Percentiles rank a stretch among this genome's conserved stretches.
Evolutionary conservation across 1,140 invertebrate species (phyloP).

Genomic region (Radopholus similis): DNA sequence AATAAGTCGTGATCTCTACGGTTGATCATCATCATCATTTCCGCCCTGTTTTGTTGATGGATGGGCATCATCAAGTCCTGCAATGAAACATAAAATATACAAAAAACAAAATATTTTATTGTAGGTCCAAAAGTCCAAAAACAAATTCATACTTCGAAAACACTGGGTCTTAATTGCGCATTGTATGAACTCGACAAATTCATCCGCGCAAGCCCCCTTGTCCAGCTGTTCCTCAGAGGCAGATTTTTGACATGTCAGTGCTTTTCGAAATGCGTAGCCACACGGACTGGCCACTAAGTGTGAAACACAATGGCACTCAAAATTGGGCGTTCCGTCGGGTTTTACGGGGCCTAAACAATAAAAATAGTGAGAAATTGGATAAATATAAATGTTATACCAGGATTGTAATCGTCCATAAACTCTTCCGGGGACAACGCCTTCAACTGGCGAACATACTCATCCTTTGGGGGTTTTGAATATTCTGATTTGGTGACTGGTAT

Average conservation of each 20-base stretch:
- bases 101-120: background rate
- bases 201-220: conserved; percentile 50
- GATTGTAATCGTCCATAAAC: conserved; percentile 46
- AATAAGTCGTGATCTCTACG: too few relatives aligned
- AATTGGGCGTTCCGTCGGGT: conserved; percentile 52
- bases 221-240: conserved; percentile 41
- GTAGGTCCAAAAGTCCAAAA: background rate
- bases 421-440: conserved; percentile 30
- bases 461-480: conserved; percentile 43
- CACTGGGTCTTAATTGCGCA: conserved; percentile 52
- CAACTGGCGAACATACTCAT: conserved; percentile 39
- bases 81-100: conserved; percentile 18
- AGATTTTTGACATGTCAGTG: conserved; percentile 52
- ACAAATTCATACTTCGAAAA: conserved; percentile 31
- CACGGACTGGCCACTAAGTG: conserved; percentile 55
- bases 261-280: conserved; percentile 51
- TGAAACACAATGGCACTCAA: conserved; percentile 57
- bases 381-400: conserved; percentile 34
- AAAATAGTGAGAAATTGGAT: background rate
- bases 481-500: conserved; percentile 35
- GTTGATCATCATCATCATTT: background rate
- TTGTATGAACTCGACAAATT: conserved; percentile 52
- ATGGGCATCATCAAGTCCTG: conserved; percentile 21
- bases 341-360: conserved; percentile 47
- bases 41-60: background rate